Percentiles rank a stretch among this genome's conserved stretches.
Evolutionary conservation across 1,140 invertebrate genomes (phyloP).

Genomic region (Gryllus bimaculatus): DNA sequence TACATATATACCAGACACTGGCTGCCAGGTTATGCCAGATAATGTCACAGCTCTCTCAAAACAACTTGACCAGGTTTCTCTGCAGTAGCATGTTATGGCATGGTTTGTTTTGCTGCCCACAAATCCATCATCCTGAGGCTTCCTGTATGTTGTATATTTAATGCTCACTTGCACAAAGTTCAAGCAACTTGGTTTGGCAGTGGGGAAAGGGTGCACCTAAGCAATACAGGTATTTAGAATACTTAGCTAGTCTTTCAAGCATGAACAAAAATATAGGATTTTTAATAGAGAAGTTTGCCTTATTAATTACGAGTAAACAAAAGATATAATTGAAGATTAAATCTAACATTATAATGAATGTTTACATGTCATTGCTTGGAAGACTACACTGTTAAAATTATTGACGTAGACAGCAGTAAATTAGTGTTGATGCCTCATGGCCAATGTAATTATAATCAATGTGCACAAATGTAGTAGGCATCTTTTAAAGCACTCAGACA

Average conservation of each 20-base stretch:
- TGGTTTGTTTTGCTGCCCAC: not conserved
- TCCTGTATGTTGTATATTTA: not conserved
- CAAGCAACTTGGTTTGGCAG: not conserved
- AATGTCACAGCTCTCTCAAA: conserved; percentile 4
- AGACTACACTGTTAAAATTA: not conserved
- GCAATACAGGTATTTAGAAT: not conserved
- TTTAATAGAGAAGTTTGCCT: too few species aligned
- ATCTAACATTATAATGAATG: not conserved
- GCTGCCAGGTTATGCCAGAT: conserved; percentile 2
- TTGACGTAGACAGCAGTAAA: not conserved
- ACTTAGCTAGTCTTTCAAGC: not conserved
- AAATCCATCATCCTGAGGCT: not conserved
- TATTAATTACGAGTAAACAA: not conserved
- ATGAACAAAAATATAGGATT: not conserved
- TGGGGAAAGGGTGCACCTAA: not conserved
- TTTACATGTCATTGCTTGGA: not conserved
- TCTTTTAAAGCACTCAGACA: not conserved
- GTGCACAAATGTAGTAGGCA: not conserved
- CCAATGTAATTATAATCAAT: not conserved
- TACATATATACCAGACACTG: not conserved
- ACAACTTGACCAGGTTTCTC: not conserved
- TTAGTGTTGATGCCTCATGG: not conserved
- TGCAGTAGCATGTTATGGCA: not conserved
- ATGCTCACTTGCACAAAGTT: not conserved
- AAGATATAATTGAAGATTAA: not conserved